A percentile compares a stretch with the other conserved stretches of the same genome.
Conservation (phyloP, 2,797 vertebrate genomes). For the Enteromius trimaculatus region DNA sequence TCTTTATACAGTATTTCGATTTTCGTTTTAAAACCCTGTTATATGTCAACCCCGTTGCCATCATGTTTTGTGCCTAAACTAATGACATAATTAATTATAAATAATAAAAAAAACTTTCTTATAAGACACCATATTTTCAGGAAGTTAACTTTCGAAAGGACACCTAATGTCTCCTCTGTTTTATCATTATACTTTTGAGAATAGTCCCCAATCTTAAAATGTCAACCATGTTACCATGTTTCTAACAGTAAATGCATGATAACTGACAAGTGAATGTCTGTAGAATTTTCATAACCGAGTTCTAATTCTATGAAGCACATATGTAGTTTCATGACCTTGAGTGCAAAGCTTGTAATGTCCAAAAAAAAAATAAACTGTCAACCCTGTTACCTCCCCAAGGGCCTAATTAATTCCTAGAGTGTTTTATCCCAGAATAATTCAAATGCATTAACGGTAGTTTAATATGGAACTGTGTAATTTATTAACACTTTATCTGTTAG, state of each 20-base stretch:
- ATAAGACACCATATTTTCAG: neutral
- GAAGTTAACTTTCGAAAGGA: neutral
- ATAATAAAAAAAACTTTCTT: neutral
- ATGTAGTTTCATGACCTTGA: conserved; percentile 11
- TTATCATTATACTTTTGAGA: no score
- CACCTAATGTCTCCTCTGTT: neutral
- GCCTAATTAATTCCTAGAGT: conserved; percentile 23
- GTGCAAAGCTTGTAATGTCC: conserved; percentile 4
- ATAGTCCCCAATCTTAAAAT: neutral
- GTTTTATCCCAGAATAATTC: conserved; percentile 8
- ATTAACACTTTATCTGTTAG: neutral
- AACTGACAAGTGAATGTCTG: neutral
- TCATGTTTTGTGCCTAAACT: neutral
- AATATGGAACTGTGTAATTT: neutral
- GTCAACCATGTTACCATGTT: neutral
- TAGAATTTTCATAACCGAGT: neutral
- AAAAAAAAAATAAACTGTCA: neutral
- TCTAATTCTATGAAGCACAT: neutral
- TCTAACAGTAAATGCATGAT: neutral
- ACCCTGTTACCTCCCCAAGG: neutral
- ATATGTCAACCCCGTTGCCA: neutral
- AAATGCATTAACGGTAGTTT: neutral
- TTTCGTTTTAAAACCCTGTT: neutral
- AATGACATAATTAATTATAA: neutral
- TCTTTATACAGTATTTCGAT: neutral